Evolutionary conservation across 2,888 invertebrate genomes (phyloP), one percentile per base, ranked within the genome.

Genomic region (Agriopis aurantiaria): DNA sequence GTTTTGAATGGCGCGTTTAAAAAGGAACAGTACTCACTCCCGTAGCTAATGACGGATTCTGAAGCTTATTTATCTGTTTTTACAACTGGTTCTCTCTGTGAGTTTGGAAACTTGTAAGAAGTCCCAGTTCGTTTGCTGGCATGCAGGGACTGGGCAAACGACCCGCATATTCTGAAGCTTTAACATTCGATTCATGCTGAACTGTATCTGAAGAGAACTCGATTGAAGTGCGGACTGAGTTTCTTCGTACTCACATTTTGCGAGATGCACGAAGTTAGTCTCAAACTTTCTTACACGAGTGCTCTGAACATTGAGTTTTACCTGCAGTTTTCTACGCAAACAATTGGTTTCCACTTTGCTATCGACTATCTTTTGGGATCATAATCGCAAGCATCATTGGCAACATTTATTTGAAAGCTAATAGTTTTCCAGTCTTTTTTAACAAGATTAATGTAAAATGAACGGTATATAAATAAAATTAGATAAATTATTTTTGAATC

Each of bases 151-250:
- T 48, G 41, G 58, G 74, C 76, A 80, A 82, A 84, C 81, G 80
- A 76, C 86, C 86, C 86, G 86, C 85, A 88, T 88, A 85, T 86
- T 81, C 78, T 76, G 82, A 85, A 80, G 82, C 87, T 86, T 87
- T 85, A 82, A 83, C 83, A 82, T 87, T 85, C 82, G 83, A 85
- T 85, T 86, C 85, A 82, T 79, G 81, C 81, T 77, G 77, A 87
- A 87, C 83, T 84, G 77, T 76, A 76, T 78, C 76, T 83, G 83
- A 83, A 84, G 82, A 81, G 85, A 86, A 85, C 86, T 84, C 85
- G 79, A 87, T 88, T 86, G 85, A 82, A 88, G 82, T 85, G 87
- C 85, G 79, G 81, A 78, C 78, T 75, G 75, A 85, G 83, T 87
- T 87, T 86, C 87, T 85, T 84, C 76, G 80, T 81, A 82, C 81